Evolutionary conservation across 2,888 invertebrate species (phyloP).

Genomic region (Apomyelois bistriatella): DNA sequence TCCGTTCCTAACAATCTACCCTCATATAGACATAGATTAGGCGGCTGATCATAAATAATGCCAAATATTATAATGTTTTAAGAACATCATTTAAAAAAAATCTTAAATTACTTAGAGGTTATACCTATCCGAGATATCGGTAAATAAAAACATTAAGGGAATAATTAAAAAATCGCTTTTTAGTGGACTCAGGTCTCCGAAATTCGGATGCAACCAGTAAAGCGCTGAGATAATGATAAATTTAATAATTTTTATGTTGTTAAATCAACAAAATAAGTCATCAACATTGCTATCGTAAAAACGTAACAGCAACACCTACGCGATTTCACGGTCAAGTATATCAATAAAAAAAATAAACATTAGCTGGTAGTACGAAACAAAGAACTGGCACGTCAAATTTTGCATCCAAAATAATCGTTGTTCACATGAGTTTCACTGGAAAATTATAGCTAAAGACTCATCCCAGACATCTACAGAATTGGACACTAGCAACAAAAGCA

Average conservation of each 20-base stretch:
- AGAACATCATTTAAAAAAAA: no score
- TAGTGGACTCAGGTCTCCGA: no score
- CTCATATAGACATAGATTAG: no score
- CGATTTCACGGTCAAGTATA: conserved; percentile 74
- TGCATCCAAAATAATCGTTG: conserved; percentile 64
- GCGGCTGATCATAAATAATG: no score
- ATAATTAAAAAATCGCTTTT: no score
- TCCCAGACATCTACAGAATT: conserved; percentile 16
- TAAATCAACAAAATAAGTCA: background rate
- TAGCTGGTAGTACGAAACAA: conserved; percentile 54
- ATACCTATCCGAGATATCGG: no score
- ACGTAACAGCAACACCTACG: conserved; percentile 43
- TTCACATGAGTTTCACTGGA: conserved; percentile 19
- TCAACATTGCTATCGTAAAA: conserved; percentile 24
- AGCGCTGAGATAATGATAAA: background rate
- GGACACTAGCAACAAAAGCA: conserved; percentile 33
- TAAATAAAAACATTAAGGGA: no score
- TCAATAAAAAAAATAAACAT: conserved; percentile 63
- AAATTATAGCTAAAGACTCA: conserved; percentile 15
- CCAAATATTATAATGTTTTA: no score
- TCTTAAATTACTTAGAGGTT: no score
- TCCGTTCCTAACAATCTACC: no score
- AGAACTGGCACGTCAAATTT: conserved; percentile 55
- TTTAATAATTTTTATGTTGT: background rate
- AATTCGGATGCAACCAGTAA: no score